phyloP scores from a whole-genome alignment of 2,113 vertebrate genomes.

The Ochotona curzoniae region DNA sequence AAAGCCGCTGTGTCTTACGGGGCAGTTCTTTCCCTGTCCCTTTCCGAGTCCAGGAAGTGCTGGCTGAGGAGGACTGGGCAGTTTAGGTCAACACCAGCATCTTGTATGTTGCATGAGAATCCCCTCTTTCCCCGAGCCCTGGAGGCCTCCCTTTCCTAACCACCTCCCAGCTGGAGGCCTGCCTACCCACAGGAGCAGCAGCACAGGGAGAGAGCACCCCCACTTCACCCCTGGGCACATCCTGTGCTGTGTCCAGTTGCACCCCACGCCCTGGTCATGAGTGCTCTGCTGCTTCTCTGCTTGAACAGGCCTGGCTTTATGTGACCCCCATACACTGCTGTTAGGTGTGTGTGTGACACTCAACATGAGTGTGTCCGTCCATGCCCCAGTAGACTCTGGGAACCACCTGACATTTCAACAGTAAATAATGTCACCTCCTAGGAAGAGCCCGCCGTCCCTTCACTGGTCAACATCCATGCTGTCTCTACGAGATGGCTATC shows the following conservation, averaged over 20 bases:
- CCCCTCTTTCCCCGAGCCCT: not conserved
- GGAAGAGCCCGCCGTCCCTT: not conserved
- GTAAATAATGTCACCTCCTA: not conserved
- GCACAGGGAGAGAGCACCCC: not conserved
- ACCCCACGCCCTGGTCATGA: not conserved
- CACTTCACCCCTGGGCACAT: not conserved
- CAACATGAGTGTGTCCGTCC: not conserved
- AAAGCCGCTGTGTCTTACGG: not conserved
- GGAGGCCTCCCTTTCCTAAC: not conserved
- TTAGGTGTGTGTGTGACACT: not conserved
- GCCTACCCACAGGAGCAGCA: not conserved
- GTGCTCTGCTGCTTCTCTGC: not conserved
- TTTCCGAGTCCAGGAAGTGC: not conserved
- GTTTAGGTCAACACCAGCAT: not conserved
- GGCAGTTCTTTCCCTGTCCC: not conserved
- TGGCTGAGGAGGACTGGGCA: not conserved
- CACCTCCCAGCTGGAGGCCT: not conserved
- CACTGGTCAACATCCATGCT: not conserved
- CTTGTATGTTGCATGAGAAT: not conserved
- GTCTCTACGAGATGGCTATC: not conserved
- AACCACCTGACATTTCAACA: not conserved
- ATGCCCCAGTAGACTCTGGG: not conserved
- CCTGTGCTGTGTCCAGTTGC: no score
- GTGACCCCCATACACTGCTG: not conserved
- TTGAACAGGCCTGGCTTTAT: not conserved